These are phyloP conservation scores for Thinocorus orbignyianus DNA, from an alignment of 2,113 vertebrate species.

Conservation along the genomic window DNA sequence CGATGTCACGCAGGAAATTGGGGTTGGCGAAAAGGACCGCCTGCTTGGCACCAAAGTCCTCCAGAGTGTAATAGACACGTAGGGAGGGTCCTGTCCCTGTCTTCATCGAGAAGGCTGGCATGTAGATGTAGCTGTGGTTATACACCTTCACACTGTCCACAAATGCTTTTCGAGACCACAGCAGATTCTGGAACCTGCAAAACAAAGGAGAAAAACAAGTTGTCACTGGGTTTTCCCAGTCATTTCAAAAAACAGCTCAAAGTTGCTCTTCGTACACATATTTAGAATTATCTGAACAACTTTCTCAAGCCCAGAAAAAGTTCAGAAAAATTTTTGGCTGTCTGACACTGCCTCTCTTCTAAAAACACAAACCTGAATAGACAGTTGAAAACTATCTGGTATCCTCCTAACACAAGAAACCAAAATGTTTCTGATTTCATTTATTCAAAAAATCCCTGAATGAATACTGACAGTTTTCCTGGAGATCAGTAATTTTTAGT, in stretches of 20 bases:
- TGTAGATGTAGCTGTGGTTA: constrained; percentile 92
- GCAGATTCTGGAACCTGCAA: constrained; percentile 90
- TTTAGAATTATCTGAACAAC: background rate
- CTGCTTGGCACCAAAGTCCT: constrained; percentile 87
- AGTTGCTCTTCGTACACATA: background rate
- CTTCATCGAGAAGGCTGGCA: constrained; percentile 97
- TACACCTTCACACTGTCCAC: constrained; percentile 92
- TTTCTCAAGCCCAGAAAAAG: background rate
- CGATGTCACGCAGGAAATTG: constrained; percentile 87
- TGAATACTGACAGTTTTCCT: background rate
- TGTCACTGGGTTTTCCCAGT: background rate
- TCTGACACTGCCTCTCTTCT: background rate
- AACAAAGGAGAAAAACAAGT: background rate
- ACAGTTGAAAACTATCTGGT: background rate
- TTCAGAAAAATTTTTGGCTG: background rate
- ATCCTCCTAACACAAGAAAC: background rate
- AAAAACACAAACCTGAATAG: background rate
- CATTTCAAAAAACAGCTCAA: background rate
- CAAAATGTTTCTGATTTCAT: background rate
- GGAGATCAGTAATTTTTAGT: background rate
- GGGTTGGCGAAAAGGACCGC: constrained; percentile 94
- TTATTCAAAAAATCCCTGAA: background rate
- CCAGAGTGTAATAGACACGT: constrained; percentile 86
- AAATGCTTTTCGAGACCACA: constrained; percentile 92
- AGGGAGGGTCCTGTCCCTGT: constrained; percentile 89